These are phyloP conservation scores for Scyliorhinus canicula DNA, from an alignment of 2,797 vertebrate genomes.

Conservation along the genomic window DNA sequence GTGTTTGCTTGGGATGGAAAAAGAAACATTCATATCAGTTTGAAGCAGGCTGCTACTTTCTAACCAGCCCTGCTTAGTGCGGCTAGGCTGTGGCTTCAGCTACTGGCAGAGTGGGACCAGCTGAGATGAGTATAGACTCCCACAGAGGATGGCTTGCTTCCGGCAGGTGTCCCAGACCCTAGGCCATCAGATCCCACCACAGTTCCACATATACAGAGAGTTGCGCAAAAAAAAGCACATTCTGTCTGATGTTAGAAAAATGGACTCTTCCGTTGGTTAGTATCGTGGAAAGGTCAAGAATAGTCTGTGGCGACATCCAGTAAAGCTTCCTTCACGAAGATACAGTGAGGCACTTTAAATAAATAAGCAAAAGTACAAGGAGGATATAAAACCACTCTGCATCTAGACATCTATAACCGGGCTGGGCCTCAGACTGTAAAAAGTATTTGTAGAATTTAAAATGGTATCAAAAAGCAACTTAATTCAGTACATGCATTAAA, in stretches of 20 bases:
- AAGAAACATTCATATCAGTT: conserved; percentile 50
- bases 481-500: not conserved
- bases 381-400: conserved; percentile 16
- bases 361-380: conserved; percentile 10
- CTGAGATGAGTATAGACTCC: conserved; percentile 67
- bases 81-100: conserved; percentile 72
- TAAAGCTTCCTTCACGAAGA: conserved; percentile 35
- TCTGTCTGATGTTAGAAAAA: conserved; percentile 52
- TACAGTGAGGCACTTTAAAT: conserved; percentile 30
- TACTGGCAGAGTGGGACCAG: conserved; percentile 53
- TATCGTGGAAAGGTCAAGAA: conserved; percentile 44
- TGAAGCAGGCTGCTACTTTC: conserved; percentile 52
- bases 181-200: conserved; percentile 71
- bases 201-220: conserved; percentile 73
- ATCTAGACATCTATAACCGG: not conserved
- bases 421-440: not conserved
- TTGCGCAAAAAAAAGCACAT: conserved; percentile 52
- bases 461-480: not conserved
- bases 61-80: conserved; percentile 58
- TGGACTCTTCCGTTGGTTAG: conserved; percentile 47
- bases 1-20: conserved; percentile 49
- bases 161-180: conserved; percentile 80
- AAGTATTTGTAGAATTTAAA: conserved; percentile 19
- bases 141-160: conserved; percentile 82
- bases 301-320: conserved; percentile 44